Base-by-base conservation (phyloP, 2,113 vertebrate species). In the Notechis scutatus region DNA sequence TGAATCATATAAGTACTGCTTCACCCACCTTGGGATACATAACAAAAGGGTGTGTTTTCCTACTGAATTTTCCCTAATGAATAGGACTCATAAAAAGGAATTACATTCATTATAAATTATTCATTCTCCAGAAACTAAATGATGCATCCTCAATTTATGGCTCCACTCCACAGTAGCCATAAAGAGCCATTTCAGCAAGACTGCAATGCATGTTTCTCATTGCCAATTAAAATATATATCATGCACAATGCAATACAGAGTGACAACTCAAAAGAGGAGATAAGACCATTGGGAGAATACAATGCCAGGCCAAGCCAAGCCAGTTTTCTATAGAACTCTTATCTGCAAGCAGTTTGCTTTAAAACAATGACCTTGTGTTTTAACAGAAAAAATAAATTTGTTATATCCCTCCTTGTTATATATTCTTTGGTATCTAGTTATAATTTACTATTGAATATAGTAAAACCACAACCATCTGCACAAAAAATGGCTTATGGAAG, bases 181-280 rank as follows among this genome's bases (percentile, higher is more conserved):
- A 95, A 95, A 96, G 94, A 59, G 92, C 1, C 0, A 0, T 95
- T 95, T 93, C 61, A 39, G 64, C 94, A 74, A 93, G 93, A 95
- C 23, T 95, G 95, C 91, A 94, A 96, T 94, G 92, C 86, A 74
- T 94, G 92, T 94, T 94, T 94, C 94, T 93, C 74, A 52, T 91
- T 96, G 94, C 94, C 96, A 95, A 95, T 96, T 95, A 96, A 96
- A 95, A 97, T 94, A 96, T 92, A 93, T 92, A 95, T 94, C 89
- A 96, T 94, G 86, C 93, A 56, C 64, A 85, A 92, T 88, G 91
- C 94, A 96, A 95, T 45, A 95, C 90, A 91, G 95, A 55, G 86
- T 95, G 95, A 95, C 93, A 97, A 4, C 57, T 88, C 20, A 57
- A 91, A 64, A 86, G 95, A 39, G 93, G 91, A 93, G 95, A 91